Conservation (phyloP, 2,113 vertebrate species). For the Cyphomyrus discorhynchus region DNA sequence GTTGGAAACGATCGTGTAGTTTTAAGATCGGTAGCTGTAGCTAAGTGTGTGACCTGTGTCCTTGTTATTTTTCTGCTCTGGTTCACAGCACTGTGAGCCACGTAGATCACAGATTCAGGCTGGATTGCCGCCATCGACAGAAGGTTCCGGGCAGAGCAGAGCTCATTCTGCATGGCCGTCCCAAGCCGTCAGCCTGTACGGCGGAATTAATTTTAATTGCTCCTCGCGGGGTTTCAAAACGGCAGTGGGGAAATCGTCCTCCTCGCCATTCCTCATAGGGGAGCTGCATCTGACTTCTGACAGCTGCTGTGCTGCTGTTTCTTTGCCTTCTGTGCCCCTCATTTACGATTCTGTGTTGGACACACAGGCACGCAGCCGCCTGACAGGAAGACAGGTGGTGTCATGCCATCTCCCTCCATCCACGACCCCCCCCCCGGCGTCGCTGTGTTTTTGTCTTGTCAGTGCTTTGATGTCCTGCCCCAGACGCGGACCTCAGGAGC, state of each 20-base stretch:
- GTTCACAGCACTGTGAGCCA: not conserved
- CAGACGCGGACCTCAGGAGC: not conserved
- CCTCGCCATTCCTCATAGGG: not conserved
- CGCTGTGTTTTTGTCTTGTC: not conserved
- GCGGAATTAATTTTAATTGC: not conserved
- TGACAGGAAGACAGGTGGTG: not conserved
- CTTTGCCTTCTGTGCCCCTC: not conserved
- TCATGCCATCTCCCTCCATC: not conserved
- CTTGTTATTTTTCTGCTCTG: not conserved
- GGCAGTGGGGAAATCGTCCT: not conserved
- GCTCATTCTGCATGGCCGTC: not conserved
- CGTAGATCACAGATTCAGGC: not conserved
- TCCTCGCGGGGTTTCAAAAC: not conserved
- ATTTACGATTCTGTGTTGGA: not conserved
- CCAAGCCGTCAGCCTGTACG: not conserved
- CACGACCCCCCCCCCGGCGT: not conserved
- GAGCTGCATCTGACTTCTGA: not conserved
- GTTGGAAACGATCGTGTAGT: not conserved
- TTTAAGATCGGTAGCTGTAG: not conserved
- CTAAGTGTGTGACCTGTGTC: not conserved
- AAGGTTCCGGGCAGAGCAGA: not conserved
- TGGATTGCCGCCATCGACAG: not conserved
- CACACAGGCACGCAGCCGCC: not conserved
- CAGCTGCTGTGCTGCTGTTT: not conserved
- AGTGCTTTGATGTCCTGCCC: not conserved